Base-by-base conservation (phyloP, 2,797 vertebrate species). In the Pseudochaenichthys georgianus region DNA sequence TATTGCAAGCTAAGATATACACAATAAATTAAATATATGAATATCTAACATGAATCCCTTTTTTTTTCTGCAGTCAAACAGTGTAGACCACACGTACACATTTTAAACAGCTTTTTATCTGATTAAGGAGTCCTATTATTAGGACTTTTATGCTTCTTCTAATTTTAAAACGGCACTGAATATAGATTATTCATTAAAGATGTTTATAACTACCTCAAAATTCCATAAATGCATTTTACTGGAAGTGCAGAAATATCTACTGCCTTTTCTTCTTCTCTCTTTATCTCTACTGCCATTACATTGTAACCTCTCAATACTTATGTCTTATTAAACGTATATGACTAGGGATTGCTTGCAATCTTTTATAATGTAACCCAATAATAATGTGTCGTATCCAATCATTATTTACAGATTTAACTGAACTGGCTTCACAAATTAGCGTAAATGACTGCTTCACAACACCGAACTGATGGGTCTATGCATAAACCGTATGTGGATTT, bases 381-480 rank as follows among this genome's bases (percentile, higher is more conserved):
- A 38, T 38, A 38, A 38, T 38, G 34, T 38, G 34, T 38, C 34
- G 6, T 38, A 9, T 38, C 8, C 6, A 38, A 38, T 10, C 15
- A 23, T 1, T 1, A 50, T 46, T 28, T 68, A 42, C 16, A 28
- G 59, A 38, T 75, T 34, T 43, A 23, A 47, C 38, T 28, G 58
- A 9, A 23, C n/a, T n/a, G n/a, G n/a, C 13, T 28, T 53, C 43
- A 57, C 47, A 21, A 45, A 53, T 48, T 50, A 16, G 6, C 48
- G 43, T 51, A 61, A 80, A 62, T n/a, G 43, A 72, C 9, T 23
- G 41, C 51, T 60, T 73, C 45, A 58, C 50, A 71, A 66, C 46
- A 58, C 68, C 73, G 59, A 52, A 65, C 74, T 83, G 77, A 82
- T 57, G 61, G 70, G 59, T 77, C 64, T 28, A 78, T 86, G 68